Evolutionary conservation across 2,797 vertebrate genomes (phyloP), one percentile per base, ranked within the genome.

Genomic region (Merluccius polli): DNA sequence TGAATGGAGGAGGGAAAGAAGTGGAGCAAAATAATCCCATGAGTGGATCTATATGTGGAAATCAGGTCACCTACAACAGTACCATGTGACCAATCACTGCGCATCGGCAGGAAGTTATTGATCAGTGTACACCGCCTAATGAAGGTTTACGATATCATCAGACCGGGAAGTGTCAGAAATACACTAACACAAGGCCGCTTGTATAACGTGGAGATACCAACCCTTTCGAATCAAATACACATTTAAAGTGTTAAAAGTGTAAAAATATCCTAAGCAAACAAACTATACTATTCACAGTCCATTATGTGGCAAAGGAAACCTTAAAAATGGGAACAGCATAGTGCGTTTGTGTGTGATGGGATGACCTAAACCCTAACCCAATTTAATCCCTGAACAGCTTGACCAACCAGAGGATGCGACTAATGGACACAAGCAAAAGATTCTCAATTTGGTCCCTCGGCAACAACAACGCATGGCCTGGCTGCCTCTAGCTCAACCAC

Each of bases 41-140:
- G 2, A 73, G 38, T 11, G 52, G 35, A 77, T 77, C 79, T 85
- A 84, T 81, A 79, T 71, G 73, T 76, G 70, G 76, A 80, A 85
- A 83, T 52, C 18, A 83, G 85, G 83, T 78, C 83, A 79, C 32
- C 29, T 32, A 31, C 73, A 77, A 30, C 68, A 70, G n/a, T 7
- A 13, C 48, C 65, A 73, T 70, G 69, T 44, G 27, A 75, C 10
- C 59, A 65, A 27, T 65, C 59, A 27, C 59, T 65, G 59, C 31
- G 31, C 7, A 63, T 70, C 48, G 71, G 30, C 72, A 31, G 16
- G 48, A 1, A 75, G 32, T 67, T 77, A 74, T 21, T 33, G 63
- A 67, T 74, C 33, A 18, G 52, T 59, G 52, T 59, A 59, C 52
- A 65, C 33, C 10, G n/a, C 73, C 59, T 41, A 44, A 41, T 15